These are phyloP conservation scores for Heliconius hewitsoni DNA, from an alignment of 1,140 invertebrate species.

Conservation along the genomic window DNA sequence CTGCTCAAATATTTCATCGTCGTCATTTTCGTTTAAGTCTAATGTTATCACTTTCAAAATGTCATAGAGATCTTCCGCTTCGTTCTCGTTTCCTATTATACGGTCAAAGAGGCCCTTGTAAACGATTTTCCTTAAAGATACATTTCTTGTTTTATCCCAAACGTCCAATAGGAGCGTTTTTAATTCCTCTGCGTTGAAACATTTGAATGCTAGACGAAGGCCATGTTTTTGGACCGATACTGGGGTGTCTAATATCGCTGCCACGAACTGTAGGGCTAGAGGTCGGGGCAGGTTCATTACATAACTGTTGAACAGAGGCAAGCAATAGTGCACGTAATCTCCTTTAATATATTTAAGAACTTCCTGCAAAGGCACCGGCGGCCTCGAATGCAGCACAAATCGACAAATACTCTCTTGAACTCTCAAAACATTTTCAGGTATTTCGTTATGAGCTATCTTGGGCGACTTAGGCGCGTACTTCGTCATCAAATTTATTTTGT, in stretches of 20 bases:
- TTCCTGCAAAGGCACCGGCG: slow-evolving; percentile 51
- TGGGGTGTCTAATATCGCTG: slow-evolving; percentile 50
- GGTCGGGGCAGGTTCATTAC: slow-evolving; percentile 50
- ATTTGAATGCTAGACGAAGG: slow-evolving; percentile 57
- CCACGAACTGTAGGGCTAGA: slow-evolving; percentile 49
- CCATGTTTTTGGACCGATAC: slow-evolving; percentile 65
- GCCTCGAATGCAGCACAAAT: slow-evolving; percentile 52
- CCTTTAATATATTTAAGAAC: slow-evolving; percentile 56
- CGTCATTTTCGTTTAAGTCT: slow-evolving; percentile 50
- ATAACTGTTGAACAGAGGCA: slow-evolving; percentile 58
- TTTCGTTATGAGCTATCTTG: slow-evolving; percentile 52
- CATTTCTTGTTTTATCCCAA: slow-evolving; percentile 61
- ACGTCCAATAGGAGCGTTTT: slow-evolving; percentile 45
- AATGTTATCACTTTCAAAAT: slow-evolving; percentile 50
- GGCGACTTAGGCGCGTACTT: slow-evolving; percentile 53
- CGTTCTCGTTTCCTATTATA: slow-evolving; percentile 23
- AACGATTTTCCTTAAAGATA: slow-evolving; percentile 54
- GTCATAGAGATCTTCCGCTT: slow-evolving; percentile 45
- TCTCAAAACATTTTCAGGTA: slow-evolving; percentile 41
- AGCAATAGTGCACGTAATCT: slow-evolving; percentile 58
- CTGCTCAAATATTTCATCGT: slow-evolving; percentile 49
- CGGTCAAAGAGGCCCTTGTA: slow-evolving; percentile 48
- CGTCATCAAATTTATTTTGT: slow-evolving; percentile 50
- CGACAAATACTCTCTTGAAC: slow-evolving; percentile 60
- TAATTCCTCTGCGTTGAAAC: slow-evolving; percentile 48